Base-by-base conservation (phyloP, 92 coral and sea anemone species). In the Pocillopora meandrina region DNA sequence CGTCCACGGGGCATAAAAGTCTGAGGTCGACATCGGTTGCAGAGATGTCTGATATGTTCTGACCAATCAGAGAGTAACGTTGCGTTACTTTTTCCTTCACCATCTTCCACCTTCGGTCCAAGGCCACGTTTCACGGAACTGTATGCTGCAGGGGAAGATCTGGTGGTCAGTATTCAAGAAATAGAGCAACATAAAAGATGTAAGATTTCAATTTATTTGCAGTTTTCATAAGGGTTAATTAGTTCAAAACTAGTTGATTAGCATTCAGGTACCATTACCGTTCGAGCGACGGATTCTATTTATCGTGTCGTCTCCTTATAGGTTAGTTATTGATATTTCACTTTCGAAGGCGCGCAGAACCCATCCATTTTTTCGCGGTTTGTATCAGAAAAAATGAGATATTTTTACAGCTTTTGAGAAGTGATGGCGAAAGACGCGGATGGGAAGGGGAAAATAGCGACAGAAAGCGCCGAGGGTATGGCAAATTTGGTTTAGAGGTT, bases 271-370 rank as follows among this genome's bases (percentile, higher is more conserved):
- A 16, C 75, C 64, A 23, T 31, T 56, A n/a, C 84, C 65, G 64
- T 66, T 66, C 75, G 21, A 49, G 35, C 63, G 57, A 9, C 75
- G 75, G 75, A 66, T 80, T 80, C 63, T 79, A 11, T 35, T 15
- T 56, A 21, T 56, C 75, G 21, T 67, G 65, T 80, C 75, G 2
- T 23, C 75, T 21, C 34, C 84, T 21, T 19, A 66, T 66, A 67
- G 75, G 65, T 66, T 56, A 52, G 84, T 66, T 23, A 7, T 62
- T 19, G 9, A 55, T 20, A 21, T 56, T 34, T 59, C 11, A 13
- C 16, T 17, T 63, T 34, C 1, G 15, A 49, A 36, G 61, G 36
- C 19, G 26, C 21, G 21, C 42, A 63, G 34, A 71, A 12, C 2
- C 18, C 23, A 2, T n/a, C 12, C 23, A 1, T n/a, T 26, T 15